phyloP scores from a whole-genome alignment of 2,113 vertebrate genomes.

The Nyctibius bracteatus region DNA sequence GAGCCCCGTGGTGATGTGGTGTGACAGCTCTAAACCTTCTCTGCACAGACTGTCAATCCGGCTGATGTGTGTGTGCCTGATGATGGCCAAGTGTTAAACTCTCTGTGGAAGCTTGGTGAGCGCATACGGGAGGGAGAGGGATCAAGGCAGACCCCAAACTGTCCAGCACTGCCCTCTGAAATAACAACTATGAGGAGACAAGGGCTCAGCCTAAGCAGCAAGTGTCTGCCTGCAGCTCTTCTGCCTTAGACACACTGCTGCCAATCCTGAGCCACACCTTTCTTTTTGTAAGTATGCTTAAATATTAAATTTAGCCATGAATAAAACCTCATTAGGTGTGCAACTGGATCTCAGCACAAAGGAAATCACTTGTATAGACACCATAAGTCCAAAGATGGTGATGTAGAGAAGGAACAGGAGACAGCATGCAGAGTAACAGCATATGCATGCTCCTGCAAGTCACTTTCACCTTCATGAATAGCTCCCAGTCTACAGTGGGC shows the following conservation, averaged over 20 bases:
- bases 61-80: background rate
- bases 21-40: background rate
- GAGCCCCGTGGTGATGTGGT: background rate
- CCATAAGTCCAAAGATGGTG: background rate
- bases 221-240: background rate
- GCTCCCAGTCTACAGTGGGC: background rate
- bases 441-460: background rate
- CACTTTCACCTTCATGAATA: background rate
- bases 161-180: background rate
- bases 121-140: background rate
- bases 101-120: background rate
- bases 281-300: background rate
- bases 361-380: background rate
- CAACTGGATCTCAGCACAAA: background rate
- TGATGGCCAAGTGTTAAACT: accelerated
- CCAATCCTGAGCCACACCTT: background rate
- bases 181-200: background rate
- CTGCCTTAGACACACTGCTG: background rate
- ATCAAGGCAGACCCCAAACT: background rate
- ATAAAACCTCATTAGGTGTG: background rate
- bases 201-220: background rate
- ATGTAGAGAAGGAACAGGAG: too few species aligned
- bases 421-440: background rate
- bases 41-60: background rate
- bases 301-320: background rate